Percentiles rank a stretch among this genome's conserved stretches.
These are phyloP conservation scores for Bradypus variegatus DNA, from an alignment of 2,797 vertebrate species.

Conservation along the genomic window DNA sequence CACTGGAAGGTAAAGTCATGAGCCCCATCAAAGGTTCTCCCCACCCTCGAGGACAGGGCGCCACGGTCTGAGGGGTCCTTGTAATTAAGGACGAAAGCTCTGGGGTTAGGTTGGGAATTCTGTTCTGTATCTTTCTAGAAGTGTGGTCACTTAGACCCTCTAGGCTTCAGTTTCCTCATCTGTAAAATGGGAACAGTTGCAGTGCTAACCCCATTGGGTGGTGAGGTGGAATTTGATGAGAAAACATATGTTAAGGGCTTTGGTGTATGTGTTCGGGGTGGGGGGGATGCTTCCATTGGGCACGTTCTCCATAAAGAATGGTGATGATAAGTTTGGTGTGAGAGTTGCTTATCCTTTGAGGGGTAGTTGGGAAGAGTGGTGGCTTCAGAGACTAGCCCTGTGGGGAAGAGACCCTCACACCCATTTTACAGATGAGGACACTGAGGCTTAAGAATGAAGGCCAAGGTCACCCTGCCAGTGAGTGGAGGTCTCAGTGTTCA, in stretches of 20 bases:
- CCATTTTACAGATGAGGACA: not conserved
- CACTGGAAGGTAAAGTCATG: not conserved
- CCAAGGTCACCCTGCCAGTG: not conserved
- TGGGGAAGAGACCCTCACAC: not conserved
- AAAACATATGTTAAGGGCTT: not conserved
- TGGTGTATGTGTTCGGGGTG: too few species aligned
- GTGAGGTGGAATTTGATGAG: not conserved
- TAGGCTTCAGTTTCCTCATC: not conserved
- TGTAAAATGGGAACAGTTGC: not conserved
- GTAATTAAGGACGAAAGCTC: not conserved
- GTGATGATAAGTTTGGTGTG: not conserved
- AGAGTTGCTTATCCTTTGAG: not conserved
- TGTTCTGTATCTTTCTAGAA: not conserved
- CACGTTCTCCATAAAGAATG: not conserved
- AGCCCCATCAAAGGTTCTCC: not conserved
- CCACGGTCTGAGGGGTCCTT: not conserved
- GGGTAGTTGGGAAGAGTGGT: not conserved
- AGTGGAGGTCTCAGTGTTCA: not conserved
- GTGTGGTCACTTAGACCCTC: not conserved
- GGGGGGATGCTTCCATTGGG: too few species aligned
- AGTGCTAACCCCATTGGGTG: not conserved
- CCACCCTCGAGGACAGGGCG: not conserved
- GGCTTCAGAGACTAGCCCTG: not conserved
- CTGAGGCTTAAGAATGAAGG: not conserved
- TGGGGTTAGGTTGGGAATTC: not conserved